A percentile compares a stretch with the other conserved stretches of the same genome.
Conservation (phyloP, 2,113 vertebrate species). For the Cyprinodon brontotheroides region DNA sequence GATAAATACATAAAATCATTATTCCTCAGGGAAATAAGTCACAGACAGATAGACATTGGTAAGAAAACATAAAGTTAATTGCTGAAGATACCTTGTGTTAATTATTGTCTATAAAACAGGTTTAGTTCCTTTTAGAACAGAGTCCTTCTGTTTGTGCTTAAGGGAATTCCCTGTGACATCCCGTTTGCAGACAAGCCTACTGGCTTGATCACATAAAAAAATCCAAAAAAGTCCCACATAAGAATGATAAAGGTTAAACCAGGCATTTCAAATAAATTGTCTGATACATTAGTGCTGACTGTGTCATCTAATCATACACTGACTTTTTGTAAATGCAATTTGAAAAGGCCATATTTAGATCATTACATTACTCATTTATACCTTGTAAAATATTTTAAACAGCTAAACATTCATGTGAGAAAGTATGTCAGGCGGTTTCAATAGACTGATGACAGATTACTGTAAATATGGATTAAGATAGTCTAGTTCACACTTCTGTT, state of each 20-base stretch:
- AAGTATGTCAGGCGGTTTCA: background rate
- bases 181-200: background rate
- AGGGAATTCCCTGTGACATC: constrained; percentile 39
- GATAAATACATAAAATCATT: background rate
- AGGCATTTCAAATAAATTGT: background rate
- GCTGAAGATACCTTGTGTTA: background rate
- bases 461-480: background rate
- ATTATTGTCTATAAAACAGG: background rate
- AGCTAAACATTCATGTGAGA: no score
- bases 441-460: no score
- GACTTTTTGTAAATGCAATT: background rate
- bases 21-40: background rate
- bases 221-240: background rate
- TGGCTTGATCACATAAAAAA: background rate
- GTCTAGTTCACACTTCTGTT: background rate
- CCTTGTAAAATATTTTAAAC: background rate
- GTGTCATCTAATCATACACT: background rate
- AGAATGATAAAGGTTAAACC: background rate
- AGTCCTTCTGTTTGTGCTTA: background rate
- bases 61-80: background rate
- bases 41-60: no score
- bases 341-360: background rate
- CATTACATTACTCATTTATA: background rate
- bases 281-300: background rate
- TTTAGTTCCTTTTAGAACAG: background rate